phyloP scores from a whole-genome alignment of 2,888 invertebrate genomes.

The Vandiemenella viatica region DNA sequence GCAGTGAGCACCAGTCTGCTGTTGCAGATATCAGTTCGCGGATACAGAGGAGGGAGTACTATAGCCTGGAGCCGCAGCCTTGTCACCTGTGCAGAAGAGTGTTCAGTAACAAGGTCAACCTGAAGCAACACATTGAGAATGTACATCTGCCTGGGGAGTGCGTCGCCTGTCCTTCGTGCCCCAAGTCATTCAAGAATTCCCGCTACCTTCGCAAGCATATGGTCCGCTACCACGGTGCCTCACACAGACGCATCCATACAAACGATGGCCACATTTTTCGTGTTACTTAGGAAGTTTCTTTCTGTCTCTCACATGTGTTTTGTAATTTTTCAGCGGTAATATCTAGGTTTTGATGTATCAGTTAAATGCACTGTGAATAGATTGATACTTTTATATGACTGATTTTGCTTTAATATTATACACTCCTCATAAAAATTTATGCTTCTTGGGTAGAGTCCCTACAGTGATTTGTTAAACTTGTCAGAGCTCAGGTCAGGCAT shows the following conservation, averaged over 20 bases:
- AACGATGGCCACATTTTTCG: conserved; percentile 1
- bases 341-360: too few relatives aligned
- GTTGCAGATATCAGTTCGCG: conserved; percentile 6
- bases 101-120: conserved; percentile 25
- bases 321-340: too few relatives aligned
- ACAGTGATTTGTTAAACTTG: too few relatives aligned
- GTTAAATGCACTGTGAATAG: too few relatives aligned
- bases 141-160: conserved; percentile 24
- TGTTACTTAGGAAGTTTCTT: too few relatives aligned
- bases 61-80: conserved; percentile 26
- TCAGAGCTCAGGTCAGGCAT: too few relatives aligned
- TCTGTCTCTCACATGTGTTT: too few relatives aligned
- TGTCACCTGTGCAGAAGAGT: conserved; percentile 25
- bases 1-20: too few relatives aligned
- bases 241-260: conserved; percentile 17
- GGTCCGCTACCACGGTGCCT: conserved; percentile 25
- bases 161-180: conserved; percentile 24
- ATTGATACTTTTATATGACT: too few relatives aligned
- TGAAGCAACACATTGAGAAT: conserved; percentile 26
- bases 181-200: conserved; percentile 25
- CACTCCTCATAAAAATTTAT: too few relatives aligned
- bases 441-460: too few relatives aligned
- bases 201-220: conserved; percentile 26
- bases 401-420: too few relatives aligned
- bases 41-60: conserved; percentile 19